These are phyloP conservation scores for Pogonomyrmex barbatus DNA, from an alignment of 1,140 invertebrate species.

Conservation along the genomic window DNA sequence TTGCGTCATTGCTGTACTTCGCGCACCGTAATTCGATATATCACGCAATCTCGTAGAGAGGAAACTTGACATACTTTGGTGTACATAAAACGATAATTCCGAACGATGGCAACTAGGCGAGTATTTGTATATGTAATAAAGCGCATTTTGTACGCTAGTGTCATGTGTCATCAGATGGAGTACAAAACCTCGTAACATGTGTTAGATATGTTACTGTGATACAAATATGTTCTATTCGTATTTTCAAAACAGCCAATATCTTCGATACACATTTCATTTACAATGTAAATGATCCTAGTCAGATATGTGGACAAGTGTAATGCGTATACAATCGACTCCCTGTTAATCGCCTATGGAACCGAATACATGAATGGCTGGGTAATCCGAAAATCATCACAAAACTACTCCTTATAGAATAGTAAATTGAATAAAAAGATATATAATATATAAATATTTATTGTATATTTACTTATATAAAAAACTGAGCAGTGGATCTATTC, in stretches of 20 bases:
- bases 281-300: slow-evolving; percentile 33
- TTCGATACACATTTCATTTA: background rate
- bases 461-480: too few species aligned
- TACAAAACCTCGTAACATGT: slow-evolving; percentile 56
- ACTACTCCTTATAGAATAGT: too few species aligned
- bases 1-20: slow-evolving; percentile 4
- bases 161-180: slow-evolving; percentile 36
- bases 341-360: too few species aligned
- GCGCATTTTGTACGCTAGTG: slow-evolving; percentile 61
- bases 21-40: background rate
- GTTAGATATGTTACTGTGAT: slow-evolving; percentile 68
- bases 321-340: background rate
- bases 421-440: too few species aligned
- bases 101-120: background rate
- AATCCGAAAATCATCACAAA: too few species aligned
- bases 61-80: slow-evolving; percentile 23
- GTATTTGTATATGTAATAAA: slow-evolving; percentile 36
- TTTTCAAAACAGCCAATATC: slow-evolving; percentile 19
- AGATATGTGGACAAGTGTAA: slow-evolving; percentile 1
- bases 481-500: too few species aligned
- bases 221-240: slow-evolving; percentile 16
- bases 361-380: too few species aligned
- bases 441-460: too few species aligned
- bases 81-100: slow-evolving; percentile 1
- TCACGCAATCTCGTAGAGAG: background rate